Evolutionary conservation across 2,113 vertebrate species (phyloP).

Genomic region (Chlamydotis undulata): DNA sequence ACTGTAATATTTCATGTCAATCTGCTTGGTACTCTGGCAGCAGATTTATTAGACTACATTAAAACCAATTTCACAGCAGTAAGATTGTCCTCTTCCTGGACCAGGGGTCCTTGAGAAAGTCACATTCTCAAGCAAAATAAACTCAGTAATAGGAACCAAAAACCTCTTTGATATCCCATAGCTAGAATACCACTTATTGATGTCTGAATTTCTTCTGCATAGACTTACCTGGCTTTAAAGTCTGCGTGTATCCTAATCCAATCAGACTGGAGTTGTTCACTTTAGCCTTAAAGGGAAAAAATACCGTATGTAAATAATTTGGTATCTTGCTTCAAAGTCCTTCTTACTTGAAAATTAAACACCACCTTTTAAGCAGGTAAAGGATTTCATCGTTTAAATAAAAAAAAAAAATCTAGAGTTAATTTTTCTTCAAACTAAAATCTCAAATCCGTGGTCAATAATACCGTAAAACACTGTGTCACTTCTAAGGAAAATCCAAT

Average conservation of each 20-base stretch:
- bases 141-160: background rate
- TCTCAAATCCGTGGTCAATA: background rate
- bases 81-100: background rate
- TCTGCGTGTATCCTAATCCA: slow-evolving; percentile 96
- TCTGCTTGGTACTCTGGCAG: slow-evolving; percentile 9
- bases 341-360: background rate
- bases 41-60: slow-evolving; percentile 13
- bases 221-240: slow-evolving; percentile 91
- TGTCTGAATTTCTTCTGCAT: background rate
- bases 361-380: background rate
- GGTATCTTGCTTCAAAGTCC: background rate
- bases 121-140: slow-evolving; percentile 9
- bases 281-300: slow-evolving; percentile 85
- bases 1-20: slow-evolving; percentile 8
- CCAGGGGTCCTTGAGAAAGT: background rate
- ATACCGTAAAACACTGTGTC: background rate
- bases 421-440: background rate
- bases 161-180: background rate
- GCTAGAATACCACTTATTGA: background rate
- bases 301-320: background rate
- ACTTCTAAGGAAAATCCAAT: background rate
- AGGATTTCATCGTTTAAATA: background rate
- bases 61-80: background rate
- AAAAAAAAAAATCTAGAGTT: background rate
- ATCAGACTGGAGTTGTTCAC: slow-evolving; percentile 98